Evolutionary conservation across 2,888 invertebrate species (phyloP), one percentile per base, ranked within the genome.

Genomic region (Papilio demoleus): DNA sequence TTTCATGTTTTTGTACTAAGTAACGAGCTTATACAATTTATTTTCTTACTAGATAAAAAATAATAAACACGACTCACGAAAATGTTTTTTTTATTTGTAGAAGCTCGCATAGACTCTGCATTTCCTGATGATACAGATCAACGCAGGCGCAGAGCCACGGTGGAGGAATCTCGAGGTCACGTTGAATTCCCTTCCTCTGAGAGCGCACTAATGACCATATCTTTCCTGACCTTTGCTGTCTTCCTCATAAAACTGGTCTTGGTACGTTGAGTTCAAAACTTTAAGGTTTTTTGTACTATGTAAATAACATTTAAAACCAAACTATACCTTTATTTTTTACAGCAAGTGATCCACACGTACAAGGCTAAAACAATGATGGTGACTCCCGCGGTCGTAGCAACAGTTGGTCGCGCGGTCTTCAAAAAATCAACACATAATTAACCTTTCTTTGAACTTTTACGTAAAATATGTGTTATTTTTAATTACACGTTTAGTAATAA

Each of bases 141-240:
- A 67, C 75, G 45, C 70, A 70, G 19, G 66, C 77, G 58, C 73
- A 80, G 12, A 67, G 59, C 65, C 65, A 81, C 68, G 73, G 77
- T 42, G 75, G 79, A 27, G 73, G 79, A 65, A 71, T 74, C 85
- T 27, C 93, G 94, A 11, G 93, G 94, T 1, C 94, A 94, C 74
- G 92, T 96, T 76, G 95, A 96, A 74, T 96, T 97, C 83, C 97
- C 97, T 12, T 96, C 97, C 0, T 93, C 96, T 4, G 97, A 97
- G 87, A 95, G 96, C 58, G 95, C 97, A 0, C 88, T 97, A 63
- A 95, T 97, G 94, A 96, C 96, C 42, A 96, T 97, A 74, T 96
- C 96, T 24, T 97, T 97, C 83, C 92, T 97, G 11, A 97, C 97
- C 0, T 97, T 97, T 84, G 97, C 97, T 0, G 97, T 97, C 6